phyloP scores from a whole-genome alignment of 1,140 invertebrate genomes.

The Polypedilum vanderplanki region DNA sequence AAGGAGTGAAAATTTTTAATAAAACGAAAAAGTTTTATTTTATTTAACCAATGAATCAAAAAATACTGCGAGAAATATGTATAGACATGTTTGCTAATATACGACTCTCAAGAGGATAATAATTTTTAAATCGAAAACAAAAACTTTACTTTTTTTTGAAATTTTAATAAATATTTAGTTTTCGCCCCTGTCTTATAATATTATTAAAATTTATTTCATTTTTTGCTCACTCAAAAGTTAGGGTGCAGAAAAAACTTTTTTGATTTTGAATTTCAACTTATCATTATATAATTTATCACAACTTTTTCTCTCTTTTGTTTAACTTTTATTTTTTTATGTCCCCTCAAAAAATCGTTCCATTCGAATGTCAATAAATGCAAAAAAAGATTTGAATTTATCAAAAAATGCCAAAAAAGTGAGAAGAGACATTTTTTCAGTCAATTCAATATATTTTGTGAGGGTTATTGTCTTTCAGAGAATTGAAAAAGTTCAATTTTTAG shows the following conservation, averaged over 20 bases:
- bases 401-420: too few species aligned
- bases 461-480: too few species aligned
- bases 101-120: constrained; percentile 21
- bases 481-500: too few species aligned
- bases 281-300: neutral
- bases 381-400: neutral
- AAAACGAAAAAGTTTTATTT: neutral
- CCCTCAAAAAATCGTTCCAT: neutral
- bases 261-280: neutral
- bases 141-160: neutral
- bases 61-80: neutral
- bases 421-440: too few species aligned
- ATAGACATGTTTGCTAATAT: constrained; percentile 24
- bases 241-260: neutral
- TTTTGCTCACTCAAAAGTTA: neutral
- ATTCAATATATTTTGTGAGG: too few species aligned
- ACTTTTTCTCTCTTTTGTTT: neutral
- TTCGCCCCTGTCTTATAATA: neutral
- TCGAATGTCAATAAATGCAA: neutral
- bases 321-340: neutral
- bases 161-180: neutral
- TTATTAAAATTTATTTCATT: neutral
- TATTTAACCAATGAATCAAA: constrained; percentile 5
- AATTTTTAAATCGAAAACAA: constrained; percentile 28
- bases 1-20: neutral